Conservation (phyloP, 2,888 invertebrate genomes). For the Drosophila mercatorum region DNA sequence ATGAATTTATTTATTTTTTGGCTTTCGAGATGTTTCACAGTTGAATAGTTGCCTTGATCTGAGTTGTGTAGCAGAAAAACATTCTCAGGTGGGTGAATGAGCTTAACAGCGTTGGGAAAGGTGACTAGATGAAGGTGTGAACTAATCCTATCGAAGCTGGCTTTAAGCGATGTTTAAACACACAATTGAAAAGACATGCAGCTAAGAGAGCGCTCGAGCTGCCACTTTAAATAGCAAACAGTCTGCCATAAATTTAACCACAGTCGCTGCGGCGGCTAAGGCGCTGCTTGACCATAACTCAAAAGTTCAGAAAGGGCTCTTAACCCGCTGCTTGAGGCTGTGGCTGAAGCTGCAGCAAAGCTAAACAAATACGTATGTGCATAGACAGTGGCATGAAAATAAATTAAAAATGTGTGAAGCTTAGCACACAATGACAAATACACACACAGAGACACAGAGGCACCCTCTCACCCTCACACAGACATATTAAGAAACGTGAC, state of each 20-base stretch:
- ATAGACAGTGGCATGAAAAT: constrained; percentile 58
- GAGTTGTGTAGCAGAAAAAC: neutral
- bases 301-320: constrained; percentile 62
- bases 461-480: constrained; percentile 20
- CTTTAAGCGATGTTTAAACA: too few species aligned
- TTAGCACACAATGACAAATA: constrained; percentile 34
- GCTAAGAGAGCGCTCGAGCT: neutral
- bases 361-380: constrained; percentile 23
- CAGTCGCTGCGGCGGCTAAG: constrained; percentile 1
- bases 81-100: neutral
- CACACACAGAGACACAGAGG: constrained; percentile 19
- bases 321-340: constrained; percentile 68
- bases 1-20: neutral
- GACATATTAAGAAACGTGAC: constrained; percentile 74
- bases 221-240: constrained; percentile 2
- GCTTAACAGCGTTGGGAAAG: too few species aligned
- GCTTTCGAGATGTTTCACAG: neutral
- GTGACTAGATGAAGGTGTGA: too few species aligned
- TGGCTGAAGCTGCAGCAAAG: constrained; percentile 51
- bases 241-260: constrained; percentile 8
- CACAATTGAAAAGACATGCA: neutral
- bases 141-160: too few species aligned
- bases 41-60: neutral
- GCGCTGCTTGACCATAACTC: constrained; percentile 39
- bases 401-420: constrained; percentile 71